These are phyloP conservation scores for Campoplex nolae DNA, from an alignment of 2,888 invertebrate species.

Conservation along the genomic window DNA sequence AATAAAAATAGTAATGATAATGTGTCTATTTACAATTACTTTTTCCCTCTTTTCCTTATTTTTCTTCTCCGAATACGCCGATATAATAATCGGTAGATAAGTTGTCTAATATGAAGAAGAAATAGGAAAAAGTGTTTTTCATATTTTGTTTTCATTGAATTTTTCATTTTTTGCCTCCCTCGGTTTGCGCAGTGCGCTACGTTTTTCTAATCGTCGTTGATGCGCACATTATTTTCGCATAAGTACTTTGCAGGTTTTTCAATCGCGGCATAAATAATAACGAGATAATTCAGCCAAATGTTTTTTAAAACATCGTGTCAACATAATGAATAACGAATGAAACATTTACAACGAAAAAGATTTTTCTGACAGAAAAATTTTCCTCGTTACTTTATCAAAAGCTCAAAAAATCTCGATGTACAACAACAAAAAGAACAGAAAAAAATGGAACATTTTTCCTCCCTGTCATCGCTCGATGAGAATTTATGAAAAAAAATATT, in stretches of 20 bases:
- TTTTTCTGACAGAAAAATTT: background rate
- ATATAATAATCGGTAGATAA: conserved; percentile 43
- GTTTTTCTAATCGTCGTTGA: conserved; percentile 35
- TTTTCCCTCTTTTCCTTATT: conserved; percentile 24
- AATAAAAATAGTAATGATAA: conserved; percentile 49
- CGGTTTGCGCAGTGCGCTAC: conserved; percentile 23
- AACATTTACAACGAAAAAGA: background rate
- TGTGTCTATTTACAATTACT: conserved; percentile 76
- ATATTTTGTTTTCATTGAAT: conserved; percentile 11
- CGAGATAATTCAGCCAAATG: conserved; percentile 16
- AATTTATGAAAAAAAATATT: conserved; percentile 74
- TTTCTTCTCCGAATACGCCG: conserved; percentile 25
- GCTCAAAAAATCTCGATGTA: conserved; percentile 28
- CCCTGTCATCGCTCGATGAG: conserved; percentile 31
- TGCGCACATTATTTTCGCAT: conserved; percentile 38
- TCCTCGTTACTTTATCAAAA: conserved; percentile 14
- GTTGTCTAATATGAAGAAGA: conserved; percentile 41
- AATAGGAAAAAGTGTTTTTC: conserved; percentile 11
- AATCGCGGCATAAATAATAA: conserved; percentile 15
- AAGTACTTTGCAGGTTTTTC: conserved; percentile 60
- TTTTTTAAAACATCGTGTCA: conserved; percentile 30
- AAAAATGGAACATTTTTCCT: conserved; percentile 33
- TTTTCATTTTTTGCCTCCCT: conserved; percentile 29
- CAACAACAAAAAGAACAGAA: conserved; percentile 4
- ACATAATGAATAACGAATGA: conserved; percentile 31